Conservation (phyloP, 2,113 vertebrate genomes). For the Phoenicopterus ruber region DNA sequence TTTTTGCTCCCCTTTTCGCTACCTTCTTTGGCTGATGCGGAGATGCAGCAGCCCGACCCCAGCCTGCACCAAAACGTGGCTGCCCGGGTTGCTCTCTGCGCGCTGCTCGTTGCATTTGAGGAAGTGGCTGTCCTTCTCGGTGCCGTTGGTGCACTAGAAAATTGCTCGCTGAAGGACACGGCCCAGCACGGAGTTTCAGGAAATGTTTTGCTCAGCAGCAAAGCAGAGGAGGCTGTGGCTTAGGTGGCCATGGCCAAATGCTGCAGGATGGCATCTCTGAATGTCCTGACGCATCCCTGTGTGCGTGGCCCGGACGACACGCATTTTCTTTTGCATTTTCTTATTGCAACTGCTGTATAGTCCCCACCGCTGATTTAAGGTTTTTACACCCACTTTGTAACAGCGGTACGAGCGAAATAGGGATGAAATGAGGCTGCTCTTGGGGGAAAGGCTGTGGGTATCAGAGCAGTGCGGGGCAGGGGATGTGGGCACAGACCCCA, state of each 20-base stretch:
- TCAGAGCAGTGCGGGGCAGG: not conserved
- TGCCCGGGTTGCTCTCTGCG: not conserved
- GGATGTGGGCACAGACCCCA: not conserved
- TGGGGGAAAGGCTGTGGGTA: not conserved
- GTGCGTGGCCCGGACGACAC: accelerated
- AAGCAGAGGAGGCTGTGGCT: not conserved
- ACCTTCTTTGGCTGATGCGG: accelerated
- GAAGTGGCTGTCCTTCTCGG: slow-evolving; percentile 63
- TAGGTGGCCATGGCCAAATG: not conserved
- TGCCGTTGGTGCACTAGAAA: not conserved
- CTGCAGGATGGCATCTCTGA: accelerated
- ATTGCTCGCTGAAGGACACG: not conserved
- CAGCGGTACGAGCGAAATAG: accelerated
- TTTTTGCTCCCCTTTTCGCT: too few relatives aligned
- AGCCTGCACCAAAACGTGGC: not conserved
- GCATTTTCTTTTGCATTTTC: not conserved
- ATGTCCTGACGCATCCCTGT: accelerated
- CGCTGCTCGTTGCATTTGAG: slow-evolving; percentile 44
- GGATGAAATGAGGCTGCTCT: not conserved
- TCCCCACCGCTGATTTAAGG: not conserved
- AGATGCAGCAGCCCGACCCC: not conserved
- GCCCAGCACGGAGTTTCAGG: not conserved
- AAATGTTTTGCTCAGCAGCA: not conserved
- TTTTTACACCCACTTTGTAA: not conserved
- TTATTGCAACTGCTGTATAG: accelerated